A percentile compares a stretch with the other conserved stretches of the same genome.
Evolutionary conservation across 2,113 vertebrate genomes (phyloP).

Genomic region (Ochotona curzoniae): DNA sequence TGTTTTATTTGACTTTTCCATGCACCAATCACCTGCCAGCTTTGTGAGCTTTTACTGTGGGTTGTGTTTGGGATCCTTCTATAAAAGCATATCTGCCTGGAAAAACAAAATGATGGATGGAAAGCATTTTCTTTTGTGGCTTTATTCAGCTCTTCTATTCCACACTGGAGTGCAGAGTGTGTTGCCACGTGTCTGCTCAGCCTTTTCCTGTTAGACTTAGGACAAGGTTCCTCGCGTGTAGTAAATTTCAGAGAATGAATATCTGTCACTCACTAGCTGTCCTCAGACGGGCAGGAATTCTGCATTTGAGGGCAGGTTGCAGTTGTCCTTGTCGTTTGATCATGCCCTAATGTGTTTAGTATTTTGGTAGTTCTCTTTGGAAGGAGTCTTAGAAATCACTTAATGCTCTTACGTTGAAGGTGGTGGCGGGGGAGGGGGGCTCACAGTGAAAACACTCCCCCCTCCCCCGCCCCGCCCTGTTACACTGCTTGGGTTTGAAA

Average conservation of each 20-base stretch:
- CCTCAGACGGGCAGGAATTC: constrained; percentile 22
- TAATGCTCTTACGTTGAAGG: constrained; percentile 1
- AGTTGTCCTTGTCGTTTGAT: not conserved
- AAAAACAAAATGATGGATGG: constrained; percentile 25
- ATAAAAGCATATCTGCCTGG: not conserved
- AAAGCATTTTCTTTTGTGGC: not conserved
- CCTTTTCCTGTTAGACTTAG: not conserved
- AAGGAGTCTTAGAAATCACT: constrained; percentile 22
- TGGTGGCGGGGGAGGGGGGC: not conserved
- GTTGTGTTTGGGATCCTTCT: not conserved
- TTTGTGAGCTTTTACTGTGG: constrained; percentile 7
- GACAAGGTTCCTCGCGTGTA: not conserved
- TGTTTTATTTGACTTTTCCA: constrained; percentile 7
- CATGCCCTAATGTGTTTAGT: not conserved
- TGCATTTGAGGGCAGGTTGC: not conserved
- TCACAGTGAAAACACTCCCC: too few species aligned
- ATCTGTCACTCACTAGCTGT: not conserved
- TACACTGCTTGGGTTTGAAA: too few species aligned
- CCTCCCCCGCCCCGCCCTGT: too few species aligned
- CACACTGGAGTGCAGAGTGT: not conserved
- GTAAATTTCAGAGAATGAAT: not conserved
- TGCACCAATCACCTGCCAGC: not conserved
- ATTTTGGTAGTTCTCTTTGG: constrained; percentile 33
- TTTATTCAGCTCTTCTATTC: not conserved
- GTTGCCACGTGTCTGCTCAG: not conserved